Evolutionary conservation across 2,113 vertebrate species (phyloP).

Genomic region (Thomomys bottae): DNA sequence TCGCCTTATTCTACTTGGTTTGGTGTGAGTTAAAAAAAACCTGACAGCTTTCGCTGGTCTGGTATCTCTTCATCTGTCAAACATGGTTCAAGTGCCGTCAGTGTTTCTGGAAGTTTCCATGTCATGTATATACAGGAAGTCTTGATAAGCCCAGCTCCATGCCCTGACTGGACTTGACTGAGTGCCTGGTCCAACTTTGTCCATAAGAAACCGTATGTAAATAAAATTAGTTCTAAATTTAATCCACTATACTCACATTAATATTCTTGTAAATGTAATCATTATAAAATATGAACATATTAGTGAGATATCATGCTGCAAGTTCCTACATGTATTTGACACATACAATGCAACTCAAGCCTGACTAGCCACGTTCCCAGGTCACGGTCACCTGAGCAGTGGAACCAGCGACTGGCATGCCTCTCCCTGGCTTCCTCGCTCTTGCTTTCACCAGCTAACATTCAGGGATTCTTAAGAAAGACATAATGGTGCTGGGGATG

Average conservation of each 20-base stretch:
- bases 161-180: background rate
- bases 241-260: background rate
- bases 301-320: background rate
- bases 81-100: background rate
- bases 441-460: background rate
- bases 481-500: background rate
- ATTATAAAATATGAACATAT: background rate
- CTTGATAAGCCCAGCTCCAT: fast-evolving
- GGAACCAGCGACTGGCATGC: background rate
- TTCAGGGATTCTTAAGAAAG: background rate
- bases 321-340: background rate
- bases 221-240: background rate
- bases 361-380: background rate
- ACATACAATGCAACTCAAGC: fast-evolving
- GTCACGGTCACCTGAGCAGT: too few species aligned
- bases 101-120: background rate
- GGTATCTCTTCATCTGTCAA: background rate
- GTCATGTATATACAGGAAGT: background rate
- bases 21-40: background rate
- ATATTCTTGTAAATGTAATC: background rate
- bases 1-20: background rate
- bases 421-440: background rate
- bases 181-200: too few species aligned
- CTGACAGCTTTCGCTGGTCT: too few species aligned
- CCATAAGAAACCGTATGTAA: background rate